A percentile compares a stretch with the other conserved stretches of the same genome.
Conservation (phyloP, 2,113 vertebrate genomes). For the Hemicordylus capensis region DNA sequence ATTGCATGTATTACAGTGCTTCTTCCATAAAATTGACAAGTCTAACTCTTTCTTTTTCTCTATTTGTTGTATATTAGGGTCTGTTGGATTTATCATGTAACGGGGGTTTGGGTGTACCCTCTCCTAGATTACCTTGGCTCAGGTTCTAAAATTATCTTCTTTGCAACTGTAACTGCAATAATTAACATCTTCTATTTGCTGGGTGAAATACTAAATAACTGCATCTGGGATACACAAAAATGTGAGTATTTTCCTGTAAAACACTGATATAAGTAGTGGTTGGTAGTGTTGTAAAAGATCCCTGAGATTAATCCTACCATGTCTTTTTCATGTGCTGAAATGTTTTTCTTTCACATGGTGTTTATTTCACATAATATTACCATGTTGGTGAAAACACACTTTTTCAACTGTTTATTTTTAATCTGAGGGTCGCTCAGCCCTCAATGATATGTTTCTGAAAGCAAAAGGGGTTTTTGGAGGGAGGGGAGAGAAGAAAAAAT, state of each 20-base stretch:
- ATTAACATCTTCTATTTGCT: conserved; percentile 89
- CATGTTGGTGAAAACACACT: background rate
- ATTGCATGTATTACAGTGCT: background rate
- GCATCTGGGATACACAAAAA: conserved; percentile 93
- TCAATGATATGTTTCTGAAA: too few species aligned
- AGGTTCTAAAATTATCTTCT: conserved; percentile 85
- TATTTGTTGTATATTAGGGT: conserved; percentile 80
- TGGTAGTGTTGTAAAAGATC: background rate
- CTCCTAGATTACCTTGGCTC: conserved; percentile 89
- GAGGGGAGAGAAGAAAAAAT: too few species aligned
- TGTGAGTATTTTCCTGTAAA: conserved; percentile 74
- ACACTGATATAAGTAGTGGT: background rate
- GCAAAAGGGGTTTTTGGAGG: too few species aligned
- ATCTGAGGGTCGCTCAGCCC: too few species aligned
- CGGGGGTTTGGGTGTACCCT: conserved; percentile 96
- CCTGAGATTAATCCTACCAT: background rate
- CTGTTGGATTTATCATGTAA: conserved; percentile 95
- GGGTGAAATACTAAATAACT: conserved; percentile 93
- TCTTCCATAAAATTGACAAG: background rate
- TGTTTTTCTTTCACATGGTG: background rate
- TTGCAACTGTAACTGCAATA: conserved; percentile 78
- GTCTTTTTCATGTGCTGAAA: background rate
- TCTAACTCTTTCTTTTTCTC: conserved; percentile 28
- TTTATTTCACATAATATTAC: background rate
- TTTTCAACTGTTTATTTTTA: background rate